These are phyloP conservation scores for Paratrypauchen microcephalus DNA, from an alignment of 2,797 vertebrate species.

Conservation along the genomic window DNA sequence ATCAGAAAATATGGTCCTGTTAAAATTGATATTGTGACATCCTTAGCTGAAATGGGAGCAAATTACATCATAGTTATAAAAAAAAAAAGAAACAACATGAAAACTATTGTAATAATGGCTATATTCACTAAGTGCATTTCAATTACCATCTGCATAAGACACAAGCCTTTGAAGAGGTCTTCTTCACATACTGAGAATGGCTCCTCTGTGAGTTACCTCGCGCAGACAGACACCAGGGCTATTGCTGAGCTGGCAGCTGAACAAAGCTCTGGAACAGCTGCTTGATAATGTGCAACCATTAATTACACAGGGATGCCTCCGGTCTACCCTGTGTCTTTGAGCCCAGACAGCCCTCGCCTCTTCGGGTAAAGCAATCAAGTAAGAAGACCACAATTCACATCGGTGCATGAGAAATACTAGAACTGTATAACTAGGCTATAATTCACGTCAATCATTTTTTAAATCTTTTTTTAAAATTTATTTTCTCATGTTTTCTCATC, in stretches of 20 bases:
- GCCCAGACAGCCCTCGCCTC: slow-evolving; percentile 38
- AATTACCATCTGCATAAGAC: slow-evolving; percentile 1
- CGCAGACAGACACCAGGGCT: slow-evolving; percentile 46
- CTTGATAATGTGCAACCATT: slow-evolving; percentile 75
- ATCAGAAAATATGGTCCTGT: too few species aligned
- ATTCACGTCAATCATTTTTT: background rate
- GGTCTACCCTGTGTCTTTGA: slow-evolving; percentile 60
- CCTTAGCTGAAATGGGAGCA: slow-evolving; percentile 28
- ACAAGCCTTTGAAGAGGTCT: slow-evolving; percentile 33
- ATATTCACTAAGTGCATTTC: slow-evolving; percentile 17
- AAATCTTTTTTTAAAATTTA: background rate
- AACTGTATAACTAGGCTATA: background rate
- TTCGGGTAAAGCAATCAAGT: slow-evolving; percentile 55
- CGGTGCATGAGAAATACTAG: slow-evolving; percentile 18
- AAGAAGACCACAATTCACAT: slow-evolving; percentile 50
- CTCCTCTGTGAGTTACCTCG: slow-evolving; percentile 49
- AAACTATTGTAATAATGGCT: slow-evolving; percentile 1
- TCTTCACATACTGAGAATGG: slow-evolving; percentile 37
- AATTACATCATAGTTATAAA: slow-evolving; percentile 39
- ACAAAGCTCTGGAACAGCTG: slow-evolving; percentile 74
- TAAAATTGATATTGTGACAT: background rate
- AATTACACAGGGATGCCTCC: slow-evolving; percentile 74
- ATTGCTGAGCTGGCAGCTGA: slow-evolving; percentile 61
- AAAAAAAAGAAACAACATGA: slow-evolving; percentile 26
- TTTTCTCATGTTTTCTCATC: background rate